Percentiles rank a stretch among this genome's conserved stretches.
phyloP scores from a whole-genome alignment of 2,888 invertebrate species.

The Odontomyia ornata region DNA sequence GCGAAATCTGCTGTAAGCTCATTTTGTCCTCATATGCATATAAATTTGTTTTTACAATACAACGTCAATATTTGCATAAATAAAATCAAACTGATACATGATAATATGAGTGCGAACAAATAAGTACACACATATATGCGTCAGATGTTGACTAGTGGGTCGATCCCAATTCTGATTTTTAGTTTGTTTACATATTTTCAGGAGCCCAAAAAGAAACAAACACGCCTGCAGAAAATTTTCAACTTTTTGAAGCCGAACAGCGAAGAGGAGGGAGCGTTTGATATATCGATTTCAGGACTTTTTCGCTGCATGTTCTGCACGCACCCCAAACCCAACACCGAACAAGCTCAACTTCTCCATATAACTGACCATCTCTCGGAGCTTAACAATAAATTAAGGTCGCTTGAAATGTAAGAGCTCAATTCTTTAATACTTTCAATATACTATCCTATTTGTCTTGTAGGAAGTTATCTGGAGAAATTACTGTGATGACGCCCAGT shows the following conservation, averaged over 20 bases:
- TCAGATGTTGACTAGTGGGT: too few relatives aligned
- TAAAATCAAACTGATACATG: too few relatives aligned
- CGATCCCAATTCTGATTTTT: neutral
- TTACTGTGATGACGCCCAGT: constrained; percentile 38
- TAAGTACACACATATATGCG: too few relatives aligned
- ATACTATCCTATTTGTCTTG: neutral
- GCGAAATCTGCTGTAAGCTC: constrained; percentile 27
- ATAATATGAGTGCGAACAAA: too few relatives aligned
- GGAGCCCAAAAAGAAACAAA: constrained; percentile 46
- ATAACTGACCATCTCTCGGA: constrained; percentile 63
- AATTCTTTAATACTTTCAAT: neutral
- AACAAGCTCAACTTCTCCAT: constrained; percentile 63
- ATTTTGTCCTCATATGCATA: neutral
- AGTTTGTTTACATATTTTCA: neutral
- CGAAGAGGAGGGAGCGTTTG: constrained; percentile 65
- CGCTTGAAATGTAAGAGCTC: constrained; percentile 62
- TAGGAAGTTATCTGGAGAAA: constrained; percentile 48
- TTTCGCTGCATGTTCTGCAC: constrained; percentile 68
- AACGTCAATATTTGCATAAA: too few relatives aligned
- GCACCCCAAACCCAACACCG: constrained; percentile 63
- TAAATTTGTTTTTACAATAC: constrained; percentile 6
- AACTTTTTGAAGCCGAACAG: constrained; percentile 56
- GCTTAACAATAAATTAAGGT: constrained; percentile 63
- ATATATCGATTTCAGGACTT: constrained; percentile 67
- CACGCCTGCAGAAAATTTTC: constrained; percentile 52